Conservation (phyloP, 1,140 invertebrate genomes). For the Drosophila nasuta region DNA sequence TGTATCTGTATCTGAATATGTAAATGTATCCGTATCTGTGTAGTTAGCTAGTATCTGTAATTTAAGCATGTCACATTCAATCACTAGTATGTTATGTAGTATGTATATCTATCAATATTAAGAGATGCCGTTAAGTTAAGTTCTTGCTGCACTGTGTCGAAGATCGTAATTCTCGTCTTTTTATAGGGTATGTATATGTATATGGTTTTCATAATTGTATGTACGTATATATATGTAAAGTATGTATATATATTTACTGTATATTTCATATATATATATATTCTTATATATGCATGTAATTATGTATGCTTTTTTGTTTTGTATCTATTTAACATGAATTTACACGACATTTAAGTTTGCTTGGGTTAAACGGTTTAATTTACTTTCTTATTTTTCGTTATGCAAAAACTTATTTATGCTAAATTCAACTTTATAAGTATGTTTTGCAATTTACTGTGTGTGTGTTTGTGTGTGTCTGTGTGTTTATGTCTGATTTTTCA, state of each 20-base stretch:
- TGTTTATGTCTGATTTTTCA: slow-evolving; percentile 59
- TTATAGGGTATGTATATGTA: slow-evolving; percentile 53
- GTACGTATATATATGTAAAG: slow-evolving; percentile 39
- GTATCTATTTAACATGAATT: slow-evolving; percentile 72
- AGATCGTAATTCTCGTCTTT: slow-evolving; percentile 32
- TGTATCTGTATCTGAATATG: slow-evolving; percentile 22
- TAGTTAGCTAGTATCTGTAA: slow-evolving; percentile 32
- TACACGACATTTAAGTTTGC: slow-evolving; percentile 76
- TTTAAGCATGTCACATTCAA: slow-evolving; percentile 64
- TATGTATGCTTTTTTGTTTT: slow-evolving; percentile 40
- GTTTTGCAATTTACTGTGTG: slow-evolving; percentile 40
- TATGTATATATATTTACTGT: slow-evolving; percentile 49
- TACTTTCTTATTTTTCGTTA: slow-evolving; percentile 35
- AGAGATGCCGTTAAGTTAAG: slow-evolving; percentile 25
- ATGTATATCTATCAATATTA: slow-evolving; percentile 24
- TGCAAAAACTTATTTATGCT: slow-evolving; percentile 70
- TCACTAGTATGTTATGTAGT: slow-evolving; percentile 45
- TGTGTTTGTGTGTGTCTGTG: slow-evolving; percentile 8
- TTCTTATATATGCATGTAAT: slow-evolving; percentile 40
- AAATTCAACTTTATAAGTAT: slow-evolving; percentile 62
- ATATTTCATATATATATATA: slow-evolving; percentile 38
- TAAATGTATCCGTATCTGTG: slow-evolving; percentile 28
- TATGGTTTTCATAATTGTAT: slow-evolving; percentile 28
- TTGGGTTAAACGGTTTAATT: slow-evolving; percentile 40
- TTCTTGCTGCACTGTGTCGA: slow-evolving; percentile 20